A percentile compares a stretch with the other conserved stretches of the same genome.
Conservation (phyloP, 2,113 vertebrate genomes). For the Podarcis muralis region DNA sequence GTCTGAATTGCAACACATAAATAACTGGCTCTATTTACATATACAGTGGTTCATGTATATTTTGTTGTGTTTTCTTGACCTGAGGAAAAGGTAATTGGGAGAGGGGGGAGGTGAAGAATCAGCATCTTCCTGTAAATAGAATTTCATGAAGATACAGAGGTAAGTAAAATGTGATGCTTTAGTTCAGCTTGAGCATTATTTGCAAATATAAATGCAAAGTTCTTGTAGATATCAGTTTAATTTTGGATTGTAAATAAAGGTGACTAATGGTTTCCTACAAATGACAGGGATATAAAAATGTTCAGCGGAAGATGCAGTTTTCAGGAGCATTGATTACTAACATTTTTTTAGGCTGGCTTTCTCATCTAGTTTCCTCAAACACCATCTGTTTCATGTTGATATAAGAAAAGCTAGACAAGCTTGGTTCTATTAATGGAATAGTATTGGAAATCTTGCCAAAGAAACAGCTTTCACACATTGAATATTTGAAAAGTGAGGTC, state of each 20-base stretch:
- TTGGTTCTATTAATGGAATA: slow-evolving; percentile 6
- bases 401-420: not conserved
- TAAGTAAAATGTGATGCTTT: not conserved
- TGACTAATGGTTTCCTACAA: not conserved
- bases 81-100: not conserved
- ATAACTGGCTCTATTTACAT: not conserved
- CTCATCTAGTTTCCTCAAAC: not conserved
- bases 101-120: not conserved
- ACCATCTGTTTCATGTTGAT: not conserved
- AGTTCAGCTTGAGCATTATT: not conserved
- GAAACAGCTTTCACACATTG: not conserved
- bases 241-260: not conserved
- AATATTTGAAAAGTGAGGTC: slow-evolving; percentile 16
- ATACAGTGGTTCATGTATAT: not conserved
- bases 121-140: not conserved
- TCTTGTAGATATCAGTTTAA: not conserved
- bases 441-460: not conserved
- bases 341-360: not conserved
- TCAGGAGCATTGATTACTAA: not conserved
- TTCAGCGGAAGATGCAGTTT: not conserved
- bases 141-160: not conserved
- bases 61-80: not conserved
- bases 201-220: not conserved
- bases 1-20: not conserved
- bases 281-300: not conserved